Base-by-base conservation (phyloP, 1,140 invertebrate species). In the Brachionus manjavacas region DNA sequence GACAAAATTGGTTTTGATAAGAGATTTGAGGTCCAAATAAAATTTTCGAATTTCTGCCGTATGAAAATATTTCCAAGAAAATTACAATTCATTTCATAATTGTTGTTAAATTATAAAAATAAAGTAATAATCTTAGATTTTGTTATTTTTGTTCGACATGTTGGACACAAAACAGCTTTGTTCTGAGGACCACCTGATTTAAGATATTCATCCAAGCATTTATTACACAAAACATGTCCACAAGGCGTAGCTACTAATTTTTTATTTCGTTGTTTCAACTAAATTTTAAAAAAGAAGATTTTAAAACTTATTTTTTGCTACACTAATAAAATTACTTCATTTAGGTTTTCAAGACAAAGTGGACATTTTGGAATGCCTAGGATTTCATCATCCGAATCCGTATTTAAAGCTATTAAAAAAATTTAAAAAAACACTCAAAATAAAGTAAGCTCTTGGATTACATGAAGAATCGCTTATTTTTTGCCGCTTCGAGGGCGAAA, bases 181-280 rank as follows among this genome's bases (percentile, higher is more conserved):
- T 52, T 43, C 14, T 39, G 49, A 12, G 35, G 25, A 14, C 79
- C 52, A 25, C n/a, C 23, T 14, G 39, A 49, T 76, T 76, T 76
- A 35, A 81, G 23, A 68, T 81, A 46, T 25, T 64, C 64, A 52
- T 81, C 79, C 39, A 81, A 41, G 25, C 79, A 81, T 3, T 23
- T 81, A 46, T 81, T 81, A 43, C 79, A 81, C n/a, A 81, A 28
- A 16, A 81, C 79, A 43, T 81, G 79, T 28, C 79, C 79, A 46
- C 79, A 81, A 20, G 31, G 41, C 16, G 79, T 81, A 14, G 79
- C 79, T n/a, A 81, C 41, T 81, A 81, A 16, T 64, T 64, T 64
- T 12, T 46, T 60, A 64, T 68, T 41, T 41, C 20, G 55, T 60
- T 60, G n/a, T 68, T 81, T 81, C 4, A 81, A 25, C 79, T 46